A percentile compares a stretch with the other conserved stretches of the same genome.
Evolutionary conservation across 2,113 vertebrate genomes (phyloP).

Genomic region (Empidonax alnorum): DNA sequence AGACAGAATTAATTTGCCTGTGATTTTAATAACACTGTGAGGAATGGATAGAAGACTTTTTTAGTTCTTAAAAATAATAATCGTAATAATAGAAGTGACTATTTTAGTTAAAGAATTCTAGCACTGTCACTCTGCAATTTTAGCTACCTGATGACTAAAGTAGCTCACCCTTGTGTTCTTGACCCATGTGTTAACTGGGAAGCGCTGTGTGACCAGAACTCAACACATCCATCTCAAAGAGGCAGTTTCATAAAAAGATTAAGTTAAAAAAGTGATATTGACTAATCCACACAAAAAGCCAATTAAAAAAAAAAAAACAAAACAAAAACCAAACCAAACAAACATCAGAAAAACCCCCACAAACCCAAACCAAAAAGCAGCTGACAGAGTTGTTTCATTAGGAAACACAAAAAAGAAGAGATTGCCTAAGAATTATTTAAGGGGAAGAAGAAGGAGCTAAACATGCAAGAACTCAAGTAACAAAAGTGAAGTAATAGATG

Average conservation of each 20-base stretch:
- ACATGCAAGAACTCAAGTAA: conserved; percentile 25
- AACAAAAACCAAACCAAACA: not conserved
- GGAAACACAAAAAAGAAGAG: not conserved
- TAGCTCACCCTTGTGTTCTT: not conserved
- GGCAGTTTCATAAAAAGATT: not conserved
- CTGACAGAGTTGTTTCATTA: conserved; percentile 19
- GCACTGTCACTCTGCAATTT: not conserved
- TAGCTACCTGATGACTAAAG: not conserved
- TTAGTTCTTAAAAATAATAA: not conserved
- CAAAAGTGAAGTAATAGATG: not conserved
- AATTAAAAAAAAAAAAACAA: not conserved
- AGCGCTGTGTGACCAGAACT: not conserved
- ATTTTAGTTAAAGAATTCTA: not conserved
- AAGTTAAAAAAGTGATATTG: not conserved
- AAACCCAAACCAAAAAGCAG: not conserved
- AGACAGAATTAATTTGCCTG: not conserved
- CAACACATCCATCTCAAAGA: not conserved
- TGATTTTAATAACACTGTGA: not conserved
- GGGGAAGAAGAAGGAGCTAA: conserved; percentile 20
- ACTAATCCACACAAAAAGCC: not conserved
- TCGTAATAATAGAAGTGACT: not conserved
- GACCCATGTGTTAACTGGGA: not conserved
- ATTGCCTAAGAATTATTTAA: conserved; percentile 32
- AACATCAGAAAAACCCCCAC: not conserved
- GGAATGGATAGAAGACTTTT: not conserved